phyloP scores from a whole-genome alignment of 2,888 invertebrate genomes.

The Drosophila meridionalis region DNA sequence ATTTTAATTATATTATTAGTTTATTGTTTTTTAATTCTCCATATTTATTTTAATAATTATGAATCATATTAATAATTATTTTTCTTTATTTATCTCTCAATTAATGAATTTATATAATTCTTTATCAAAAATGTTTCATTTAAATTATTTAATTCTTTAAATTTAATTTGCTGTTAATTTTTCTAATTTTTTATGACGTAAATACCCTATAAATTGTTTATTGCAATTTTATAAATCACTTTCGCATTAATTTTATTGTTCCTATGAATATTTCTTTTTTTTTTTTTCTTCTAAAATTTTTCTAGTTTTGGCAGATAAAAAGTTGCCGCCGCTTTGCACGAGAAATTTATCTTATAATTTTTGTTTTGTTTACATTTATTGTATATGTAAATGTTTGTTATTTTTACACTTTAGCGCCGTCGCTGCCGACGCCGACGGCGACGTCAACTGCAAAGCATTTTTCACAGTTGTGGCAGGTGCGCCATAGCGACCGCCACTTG shows the following conservation, averaged over 20 bases:
- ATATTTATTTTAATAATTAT: background rate
- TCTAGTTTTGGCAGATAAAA: conserved; percentile 59
- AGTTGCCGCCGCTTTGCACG: conserved; percentile 32
- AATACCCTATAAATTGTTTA: background rate
- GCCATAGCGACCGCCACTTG: conserved; percentile 64
- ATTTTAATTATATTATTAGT: background rate
- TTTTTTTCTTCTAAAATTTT: conserved; percentile 1
- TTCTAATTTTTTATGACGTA: background rate
- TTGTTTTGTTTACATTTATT: conserved; percentile 37
- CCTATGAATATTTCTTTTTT: background rate
- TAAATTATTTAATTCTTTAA: background rate
- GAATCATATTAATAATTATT: background rate
- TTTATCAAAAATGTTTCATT: background rate
- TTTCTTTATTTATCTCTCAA: background rate
- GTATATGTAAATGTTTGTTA: conserved; percentile 60
- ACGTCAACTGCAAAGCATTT: conserved; percentile 10
- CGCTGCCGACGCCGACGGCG: conserved; percentile 2
- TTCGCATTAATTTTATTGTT: conserved; percentile 9
- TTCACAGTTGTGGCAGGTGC: conserved; percentile 66
- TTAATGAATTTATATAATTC: background rate
- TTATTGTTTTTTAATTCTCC: background rate
- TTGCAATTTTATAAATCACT: conserved; percentile 4
- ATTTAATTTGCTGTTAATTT: background rate
- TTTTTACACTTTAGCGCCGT: conserved; percentile 65
- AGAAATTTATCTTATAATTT: conserved; percentile 64